Conservation (phyloP, 2,888 invertebrate genomes). For the Alloplasta piceator region DNA sequence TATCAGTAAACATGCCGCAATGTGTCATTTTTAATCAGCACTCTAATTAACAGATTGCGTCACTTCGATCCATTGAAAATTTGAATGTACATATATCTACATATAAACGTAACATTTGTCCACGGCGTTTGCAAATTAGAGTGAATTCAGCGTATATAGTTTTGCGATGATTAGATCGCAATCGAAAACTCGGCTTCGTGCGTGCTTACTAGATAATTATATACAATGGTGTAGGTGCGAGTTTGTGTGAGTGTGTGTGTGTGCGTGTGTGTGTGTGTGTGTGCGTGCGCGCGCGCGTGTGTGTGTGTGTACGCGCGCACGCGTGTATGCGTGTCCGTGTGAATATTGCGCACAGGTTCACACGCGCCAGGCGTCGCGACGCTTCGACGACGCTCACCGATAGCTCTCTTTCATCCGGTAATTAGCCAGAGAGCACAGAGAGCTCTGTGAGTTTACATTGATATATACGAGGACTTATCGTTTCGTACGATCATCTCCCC, state of each 20-base stretch:
- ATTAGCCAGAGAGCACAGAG: conserved; percentile 77
- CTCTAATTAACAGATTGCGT: conserved; percentile 52
- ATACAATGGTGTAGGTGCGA: too few relatives aligned
- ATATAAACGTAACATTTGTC: too few relatives aligned
- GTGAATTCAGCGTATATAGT: conserved; percentile 59
- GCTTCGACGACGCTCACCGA: conserved; percentile 65
- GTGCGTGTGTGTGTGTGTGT: conserved; percentile 10
- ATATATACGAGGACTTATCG: conserved; percentile 75
- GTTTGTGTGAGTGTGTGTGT: conserved; percentile 11
- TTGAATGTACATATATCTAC: not conserved
- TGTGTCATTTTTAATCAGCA: conserved; percentile 48
- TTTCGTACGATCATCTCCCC: conserved; percentile 73
- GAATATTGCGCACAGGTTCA: conserved; percentile 31
- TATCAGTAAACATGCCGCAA: conserved; percentile 1
- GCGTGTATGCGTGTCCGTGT: conserved; percentile 7
- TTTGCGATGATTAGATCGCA: conserved; percentile 61
- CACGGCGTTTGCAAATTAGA: conserved; percentile 50
- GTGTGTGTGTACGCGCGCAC: conserved; percentile 23
- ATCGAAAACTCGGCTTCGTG: conserved; percentile 41
- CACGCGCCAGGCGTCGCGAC: conserved; percentile 48
- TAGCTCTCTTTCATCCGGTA: conserved; percentile 79
- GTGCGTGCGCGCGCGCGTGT: conserved; percentile 18
- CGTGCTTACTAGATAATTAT: conserved; percentile 54
- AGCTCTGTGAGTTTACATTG: not conserved
- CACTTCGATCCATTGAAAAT: not conserved